Conservation (phyloP, 2,888 invertebrate genomes). For the Crossocerus cetratus region DNA sequence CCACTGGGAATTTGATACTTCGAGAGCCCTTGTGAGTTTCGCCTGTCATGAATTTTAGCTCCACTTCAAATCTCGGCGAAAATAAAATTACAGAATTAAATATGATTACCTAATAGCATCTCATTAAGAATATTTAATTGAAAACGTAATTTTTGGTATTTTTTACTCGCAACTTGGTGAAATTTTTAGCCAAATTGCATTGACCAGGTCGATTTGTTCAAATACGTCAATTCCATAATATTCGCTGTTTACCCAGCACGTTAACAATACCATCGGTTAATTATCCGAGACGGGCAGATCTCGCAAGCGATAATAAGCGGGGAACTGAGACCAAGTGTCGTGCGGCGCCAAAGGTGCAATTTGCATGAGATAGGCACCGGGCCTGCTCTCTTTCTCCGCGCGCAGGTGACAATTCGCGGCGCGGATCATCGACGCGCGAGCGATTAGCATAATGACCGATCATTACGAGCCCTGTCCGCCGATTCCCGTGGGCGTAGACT, state of each 20-base stretch:
- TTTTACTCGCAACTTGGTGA: too few species aligned
- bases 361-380: conserved; percentile 46
- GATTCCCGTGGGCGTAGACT: conserved; percentile 59
- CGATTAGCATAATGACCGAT: conserved; percentile 64
- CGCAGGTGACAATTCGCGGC: conserved; percentile 62
- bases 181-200: too few species aligned
- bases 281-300: conserved; percentile 34
- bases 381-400: conserved; percentile 36
- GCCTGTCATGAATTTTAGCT: not conserved
- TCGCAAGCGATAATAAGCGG: conserved; percentile 37
- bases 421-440: conserved; percentile 51
- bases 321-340: conserved; percentile 39
- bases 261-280: conserved; percentile 47
- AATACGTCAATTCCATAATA: too few species aligned
- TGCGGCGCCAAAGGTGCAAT: conserved; percentile 39
- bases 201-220: too few species aligned
- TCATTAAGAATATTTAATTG: too few species aligned
- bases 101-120: too few species aligned
- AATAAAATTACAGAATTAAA: too few species aligned
- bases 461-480: conserved; percentile 52
- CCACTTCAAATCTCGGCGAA: too few species aligned
- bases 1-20: not conserved
- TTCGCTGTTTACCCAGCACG: not conserved
- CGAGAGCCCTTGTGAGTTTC: not conserved
- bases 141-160: too few species aligned